These are phyloP conservation scores for Epirrita christyi DNA, from an alignment of 2,888 invertebrate genomes.

Conservation along the genomic window DNA sequence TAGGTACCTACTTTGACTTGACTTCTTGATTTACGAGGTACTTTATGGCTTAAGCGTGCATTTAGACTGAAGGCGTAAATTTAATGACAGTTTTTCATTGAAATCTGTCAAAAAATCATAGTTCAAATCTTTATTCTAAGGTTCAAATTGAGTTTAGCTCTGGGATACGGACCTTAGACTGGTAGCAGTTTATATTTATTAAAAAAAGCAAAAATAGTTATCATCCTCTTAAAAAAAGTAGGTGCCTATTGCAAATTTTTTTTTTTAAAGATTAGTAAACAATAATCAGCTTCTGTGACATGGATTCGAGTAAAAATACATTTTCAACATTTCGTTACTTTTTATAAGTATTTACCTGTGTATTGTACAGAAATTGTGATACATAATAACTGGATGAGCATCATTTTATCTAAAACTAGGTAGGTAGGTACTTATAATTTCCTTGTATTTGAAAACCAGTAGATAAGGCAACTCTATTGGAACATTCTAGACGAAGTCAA, in stretches of 20 bases:
- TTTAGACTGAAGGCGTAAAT: too few species aligned
- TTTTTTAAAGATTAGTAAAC: not conserved
- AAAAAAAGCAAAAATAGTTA: conserved; percentile 4
- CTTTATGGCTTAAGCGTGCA: too few species aligned
- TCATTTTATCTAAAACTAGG: conserved; percentile 26
- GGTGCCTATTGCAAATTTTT: not conserved
- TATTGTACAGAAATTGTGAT: conserved; percentile 25
- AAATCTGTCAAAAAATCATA: too few species aligned
- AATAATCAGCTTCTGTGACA: too few species aligned
- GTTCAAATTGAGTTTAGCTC: too few species aligned
- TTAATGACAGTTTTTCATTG: too few species aligned
- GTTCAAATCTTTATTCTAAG: too few species aligned
- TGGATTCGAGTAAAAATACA: not conserved
- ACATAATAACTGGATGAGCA: conserved; percentile 34
- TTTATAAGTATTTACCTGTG: conserved; percentile 1
- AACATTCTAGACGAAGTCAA: conserved; percentile 17
- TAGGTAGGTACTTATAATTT: conserved; percentile 16
- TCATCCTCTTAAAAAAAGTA: conserved; percentile 2
- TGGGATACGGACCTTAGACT: too few species aligned
- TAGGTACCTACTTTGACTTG: too few species aligned
- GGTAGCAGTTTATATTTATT: too few species aligned
- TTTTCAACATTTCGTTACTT: not conserved
- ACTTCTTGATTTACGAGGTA: too few species aligned
- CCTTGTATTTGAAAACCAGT: conserved; percentile 12
- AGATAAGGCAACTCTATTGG: conserved; percentile 16